phyloP scores from a whole-genome alignment of 2,888 invertebrate genomes.

The Lasioglossum vierecki region DNA sequence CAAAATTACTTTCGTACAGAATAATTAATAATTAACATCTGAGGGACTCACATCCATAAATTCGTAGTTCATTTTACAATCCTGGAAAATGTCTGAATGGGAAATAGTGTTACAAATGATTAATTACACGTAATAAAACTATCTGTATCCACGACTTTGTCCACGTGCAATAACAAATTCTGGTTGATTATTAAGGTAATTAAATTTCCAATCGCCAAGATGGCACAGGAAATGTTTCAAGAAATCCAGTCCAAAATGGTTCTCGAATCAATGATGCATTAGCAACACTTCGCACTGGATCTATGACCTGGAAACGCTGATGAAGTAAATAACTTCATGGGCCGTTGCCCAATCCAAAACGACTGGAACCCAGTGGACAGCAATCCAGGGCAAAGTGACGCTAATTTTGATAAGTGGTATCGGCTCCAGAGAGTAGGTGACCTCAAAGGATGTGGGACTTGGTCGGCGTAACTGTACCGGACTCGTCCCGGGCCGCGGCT shows the following conservation, averaged over 20 bases:
- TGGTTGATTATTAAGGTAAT: too few relatives aligned
- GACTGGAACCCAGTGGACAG: background rate
- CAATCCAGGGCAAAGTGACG: background rate
- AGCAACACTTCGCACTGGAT: background rate
- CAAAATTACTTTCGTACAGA: background rate
- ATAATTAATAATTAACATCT: too few relatives aligned
- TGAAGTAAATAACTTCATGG: background rate
- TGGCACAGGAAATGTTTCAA: too few relatives aligned
- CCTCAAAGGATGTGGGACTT: conserved; percentile 64
- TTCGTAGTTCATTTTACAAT: background rate
- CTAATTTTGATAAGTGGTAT: conserved; percentile 8
- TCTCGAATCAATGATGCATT: background rate
- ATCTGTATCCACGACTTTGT: too few relatives aligned
- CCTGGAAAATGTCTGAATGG: background rate
- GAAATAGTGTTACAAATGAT: too few relatives aligned
- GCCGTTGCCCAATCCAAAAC: conserved; percentile 7
- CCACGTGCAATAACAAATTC: too few relatives aligned
- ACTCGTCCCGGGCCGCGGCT: conserved; percentile 1
- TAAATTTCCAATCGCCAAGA: too few relatives aligned
- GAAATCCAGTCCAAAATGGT: background rate
- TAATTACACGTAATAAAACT: too few relatives aligned
- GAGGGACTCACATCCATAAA: background rate
- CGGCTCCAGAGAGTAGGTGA: conserved; percentile 56
- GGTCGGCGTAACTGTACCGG: conserved; percentile 57
- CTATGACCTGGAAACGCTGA: background rate